phyloP scores from a whole-genome alignment of 1,140 invertebrate species.

The Venustaconcha ellipsiformis region DNA sequence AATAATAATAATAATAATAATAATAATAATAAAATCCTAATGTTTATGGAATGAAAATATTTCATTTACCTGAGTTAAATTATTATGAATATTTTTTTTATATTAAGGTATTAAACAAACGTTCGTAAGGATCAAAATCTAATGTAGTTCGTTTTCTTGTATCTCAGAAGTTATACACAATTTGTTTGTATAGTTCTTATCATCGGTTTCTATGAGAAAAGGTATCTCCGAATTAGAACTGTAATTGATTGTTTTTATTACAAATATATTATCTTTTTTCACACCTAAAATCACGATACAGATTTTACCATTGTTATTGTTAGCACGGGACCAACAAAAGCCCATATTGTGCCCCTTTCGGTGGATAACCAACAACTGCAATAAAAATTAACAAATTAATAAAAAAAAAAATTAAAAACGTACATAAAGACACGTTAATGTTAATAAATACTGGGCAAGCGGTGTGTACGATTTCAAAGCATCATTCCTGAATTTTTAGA shows the following conservation, averaged over 20 bases:
- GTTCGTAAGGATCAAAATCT: too few species aligned
- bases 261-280: not conserved
- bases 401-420: not conserved
- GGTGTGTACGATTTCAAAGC: not conserved
- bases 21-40: too few species aligned
- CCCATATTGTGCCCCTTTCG: conserved; percentile 40
- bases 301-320: conserved; percentile 40
- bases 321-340: conserved; percentile 48
- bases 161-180: not conserved
- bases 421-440: not conserved
- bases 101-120: too few species aligned
- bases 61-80: too few species aligned
- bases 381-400: not conserved
- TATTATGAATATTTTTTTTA: too few species aligned
- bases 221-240: not conserved
- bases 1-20: too few species aligned
- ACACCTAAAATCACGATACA: not conserved
- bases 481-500: not conserved
- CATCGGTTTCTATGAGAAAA: not conserved
- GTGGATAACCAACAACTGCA: conserved; percentile 52
- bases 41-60: too few species aligned
- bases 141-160: not conserved
- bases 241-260: too few species aligned
- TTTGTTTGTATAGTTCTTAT: not conserved
- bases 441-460: not conserved